Evolutionary conservation across 2,113 vertebrate genomes (phyloP).

Genomic region (Siniperca chuatsi): DNA sequence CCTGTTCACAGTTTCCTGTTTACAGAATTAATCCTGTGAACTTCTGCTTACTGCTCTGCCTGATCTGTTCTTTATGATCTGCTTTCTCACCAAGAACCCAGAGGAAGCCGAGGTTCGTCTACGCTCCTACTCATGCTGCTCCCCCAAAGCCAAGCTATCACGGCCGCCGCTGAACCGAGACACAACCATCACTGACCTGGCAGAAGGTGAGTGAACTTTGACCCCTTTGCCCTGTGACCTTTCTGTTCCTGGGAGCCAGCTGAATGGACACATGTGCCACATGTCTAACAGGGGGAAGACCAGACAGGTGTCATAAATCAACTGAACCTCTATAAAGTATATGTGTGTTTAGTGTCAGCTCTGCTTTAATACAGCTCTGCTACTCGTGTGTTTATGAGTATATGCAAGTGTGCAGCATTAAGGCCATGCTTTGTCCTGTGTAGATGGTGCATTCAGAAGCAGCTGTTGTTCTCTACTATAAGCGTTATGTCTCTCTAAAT

Average conservation of each 20-base stretch:
- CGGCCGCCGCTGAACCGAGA: constrained; percentile 82
- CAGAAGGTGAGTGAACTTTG: constrained; percentile 87
- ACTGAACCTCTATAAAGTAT: background rate
- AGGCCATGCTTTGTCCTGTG: constrained; percentile 80
- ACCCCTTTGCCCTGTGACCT: constrained; percentile 41
- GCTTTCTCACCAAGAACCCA: constrained; percentile 79
- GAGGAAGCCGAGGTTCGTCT: constrained; percentile 86
- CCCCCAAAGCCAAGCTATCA: constrained; percentile 87
- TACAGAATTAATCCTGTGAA: background rate
- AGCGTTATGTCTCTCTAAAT: constrained; percentile 84
- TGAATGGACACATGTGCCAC: constrained; percentile 64
- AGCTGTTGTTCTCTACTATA: constrained; percentile 80
- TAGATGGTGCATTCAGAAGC: constrained; percentile 79
- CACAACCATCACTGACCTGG: constrained; percentile 79
- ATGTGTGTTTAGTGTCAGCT: constrained; percentile 27
- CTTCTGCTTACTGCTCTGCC: background rate
- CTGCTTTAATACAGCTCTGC: background rate
- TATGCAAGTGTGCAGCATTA: constrained; percentile 25
- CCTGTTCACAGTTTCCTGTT: background rate
- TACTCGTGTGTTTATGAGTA: background rate
- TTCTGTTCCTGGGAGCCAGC: constrained; percentile 42
- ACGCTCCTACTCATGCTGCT: constrained; percentile 94
- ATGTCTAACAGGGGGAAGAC: constrained; percentile 31
- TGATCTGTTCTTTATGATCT: constrained; percentile 17
- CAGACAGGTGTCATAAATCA: constrained; percentile 62